phyloP scores from a whole-genome alignment of 2,113 vertebrate species.

The Ardeotis arabs region DNA sequence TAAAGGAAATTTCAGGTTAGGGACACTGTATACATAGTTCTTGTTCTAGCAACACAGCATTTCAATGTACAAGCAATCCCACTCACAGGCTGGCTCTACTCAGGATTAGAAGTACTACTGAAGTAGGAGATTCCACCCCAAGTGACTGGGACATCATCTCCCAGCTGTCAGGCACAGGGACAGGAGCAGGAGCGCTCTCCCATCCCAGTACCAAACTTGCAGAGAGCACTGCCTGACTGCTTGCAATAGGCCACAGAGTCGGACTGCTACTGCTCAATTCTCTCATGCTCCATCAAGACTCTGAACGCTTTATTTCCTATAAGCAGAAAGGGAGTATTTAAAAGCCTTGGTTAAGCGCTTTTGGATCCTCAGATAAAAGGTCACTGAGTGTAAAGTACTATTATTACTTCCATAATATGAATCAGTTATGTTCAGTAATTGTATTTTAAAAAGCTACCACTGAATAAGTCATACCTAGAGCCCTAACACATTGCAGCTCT shows the following conservation, averaged over 20 bases:
- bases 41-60: not conserved
- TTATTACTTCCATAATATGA: not conserved
- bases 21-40: too few species aligned
- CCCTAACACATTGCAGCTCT: not conserved
- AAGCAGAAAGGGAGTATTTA: not conserved
- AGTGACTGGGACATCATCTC: not conserved
- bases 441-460: conserved; percentile 7
- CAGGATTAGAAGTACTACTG: not conserved
- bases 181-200: not conserved
- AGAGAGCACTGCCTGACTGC: not conserved
- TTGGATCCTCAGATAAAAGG: not conserved
- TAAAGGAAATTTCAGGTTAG: not conserved
- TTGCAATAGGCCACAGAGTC: accelerated
- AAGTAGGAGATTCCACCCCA: not conserved
- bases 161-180: not conserved
- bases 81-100: not conserved
- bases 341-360: not conserved
- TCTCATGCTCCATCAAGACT: not conserved
- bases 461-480: not conserved
- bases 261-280: not conserved
- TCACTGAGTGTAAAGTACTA: not conserved
- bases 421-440: not conserved
- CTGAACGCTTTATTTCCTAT: not conserved
- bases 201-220: not conserved
- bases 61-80: not conserved